Conservation (phyloP, 2,113 vertebrate genomes). For the Nothobranchius kuhntae region DNA sequence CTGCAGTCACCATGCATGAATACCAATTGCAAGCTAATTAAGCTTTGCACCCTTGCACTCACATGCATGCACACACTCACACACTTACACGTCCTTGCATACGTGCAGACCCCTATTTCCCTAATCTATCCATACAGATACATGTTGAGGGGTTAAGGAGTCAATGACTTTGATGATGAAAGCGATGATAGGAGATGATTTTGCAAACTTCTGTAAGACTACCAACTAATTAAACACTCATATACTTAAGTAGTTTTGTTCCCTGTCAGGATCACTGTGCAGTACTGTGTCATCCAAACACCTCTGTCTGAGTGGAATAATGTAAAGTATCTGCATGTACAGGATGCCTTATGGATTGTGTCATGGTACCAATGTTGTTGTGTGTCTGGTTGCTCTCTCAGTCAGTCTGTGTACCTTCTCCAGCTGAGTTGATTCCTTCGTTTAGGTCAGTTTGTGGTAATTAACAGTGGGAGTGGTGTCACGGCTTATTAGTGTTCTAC, state of each 20-base stretch:
- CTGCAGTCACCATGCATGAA: conserved; percentile 76
- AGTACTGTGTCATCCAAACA: conserved; percentile 37
- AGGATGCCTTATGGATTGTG: conserved; percentile 18
- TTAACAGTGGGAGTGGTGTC: conserved; percentile 99
- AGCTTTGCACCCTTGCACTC: conserved; percentile 61
- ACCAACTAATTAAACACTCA: conserved; percentile 69
- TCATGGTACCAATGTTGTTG: conserved; percentile 15
- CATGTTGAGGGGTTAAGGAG: conserved; percentile 72
- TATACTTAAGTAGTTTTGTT: conserved; percentile 29
- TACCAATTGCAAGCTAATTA: conserved; percentile 82
- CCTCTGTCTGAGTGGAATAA: conserved; percentile 35
- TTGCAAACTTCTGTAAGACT: conserved; percentile 68
- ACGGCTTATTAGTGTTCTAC: conserved; percentile 99
- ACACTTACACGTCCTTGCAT: conserved; percentile 32
- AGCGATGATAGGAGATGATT: conserved; percentile 76
- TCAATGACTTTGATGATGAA: conserved; percentile 79
- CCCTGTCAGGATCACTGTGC: conserved; percentile 31
- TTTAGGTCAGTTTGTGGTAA: conserved; percentile 94
- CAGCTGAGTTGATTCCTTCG: conserved; percentile 79
- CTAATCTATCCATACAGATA: conserved; percentile 72
- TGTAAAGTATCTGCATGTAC: conserved; percentile 15
- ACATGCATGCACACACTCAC: conserved; percentile 27
- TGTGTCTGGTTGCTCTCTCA: conserved; percentile 18
- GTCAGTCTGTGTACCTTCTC: conserved; percentile 51
- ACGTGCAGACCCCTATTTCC: conserved; percentile 37